Base-by-base conservation (phyloP, 2,888 invertebrate species). In the Tortrix viridana region DNA sequence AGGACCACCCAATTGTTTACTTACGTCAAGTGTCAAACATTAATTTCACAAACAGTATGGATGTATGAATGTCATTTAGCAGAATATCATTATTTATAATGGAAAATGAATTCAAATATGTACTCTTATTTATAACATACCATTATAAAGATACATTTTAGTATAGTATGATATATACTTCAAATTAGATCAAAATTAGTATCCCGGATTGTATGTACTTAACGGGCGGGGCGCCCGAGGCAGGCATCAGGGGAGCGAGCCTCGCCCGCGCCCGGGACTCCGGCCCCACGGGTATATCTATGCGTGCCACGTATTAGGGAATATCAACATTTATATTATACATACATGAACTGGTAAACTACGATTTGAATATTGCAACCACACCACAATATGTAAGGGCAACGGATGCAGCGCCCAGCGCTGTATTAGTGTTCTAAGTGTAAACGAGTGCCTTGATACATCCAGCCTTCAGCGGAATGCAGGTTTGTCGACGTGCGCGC, bases 371-470 rank as follows among this genome's bases (percentile, higher is more conserved):
- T 46, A 38, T 18, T 20, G 56, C 50, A 56, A 56, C 32, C 47
- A 44, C 55, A 43, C 56, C 54, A 26, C 53, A 47, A 48, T 49
- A 55, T 60, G 37, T 44, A 23, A 18, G 62, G 62, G 46, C 62
- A 62, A 56, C 62, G 52, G 61, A 56, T 62, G 62, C 62, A 57
- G 62, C 37, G 62, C 14, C 56, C 57, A 46, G 57, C 62, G 62
- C 50, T 62, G 62, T 52, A 26, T 46, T 62, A 62, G 56, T 62
- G 62, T 62, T 62, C 62, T 62, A 62, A 62, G 88, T 89, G 85
- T 84, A 80, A 89, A 88, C 89, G 84, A 91, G 91, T 91, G 91
- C 91, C 91, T 91, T 91, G 85, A 84, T 80, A 85, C 87, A 85
- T 89, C 89, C 89, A 90, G 91, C 90, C 90, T 90, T 90, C 86